A percentile compares a stretch with the other conserved stretches of the same genome.
These are phyloP conservation scores for Gracilinanus agilis DNA, from an alignment of 2,113 vertebrate genomes.

Conservation along the genomic window DNA sequence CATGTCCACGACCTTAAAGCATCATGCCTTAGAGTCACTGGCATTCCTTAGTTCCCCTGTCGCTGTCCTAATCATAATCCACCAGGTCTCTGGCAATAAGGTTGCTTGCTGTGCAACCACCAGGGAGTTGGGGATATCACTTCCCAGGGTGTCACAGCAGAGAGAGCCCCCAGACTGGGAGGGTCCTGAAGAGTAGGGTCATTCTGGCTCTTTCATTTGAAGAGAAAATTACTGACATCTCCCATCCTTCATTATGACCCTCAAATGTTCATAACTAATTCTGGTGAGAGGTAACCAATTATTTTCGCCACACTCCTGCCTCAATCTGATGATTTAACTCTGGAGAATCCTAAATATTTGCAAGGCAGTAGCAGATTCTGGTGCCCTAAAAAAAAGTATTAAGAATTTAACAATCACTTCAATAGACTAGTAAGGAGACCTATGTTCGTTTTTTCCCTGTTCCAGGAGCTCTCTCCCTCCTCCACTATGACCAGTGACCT, in stretches of 20 bases:
- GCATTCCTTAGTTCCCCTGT: conserved; percentile 36
- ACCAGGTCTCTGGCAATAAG: background rate
- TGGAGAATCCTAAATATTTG: conserved; percentile 56
- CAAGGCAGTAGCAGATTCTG: conserved; percentile 52
- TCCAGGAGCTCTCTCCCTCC: background rate
- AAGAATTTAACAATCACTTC: conserved; percentile 66
- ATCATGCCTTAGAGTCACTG: conserved; percentile 28
- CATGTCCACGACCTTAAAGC: conserved; percentile 21
- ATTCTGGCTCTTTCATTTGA: conserved; percentile 17
- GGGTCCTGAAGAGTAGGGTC: background rate
- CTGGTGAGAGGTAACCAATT: conserved; percentile 68
- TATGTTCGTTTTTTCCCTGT: conserved; percentile 37
- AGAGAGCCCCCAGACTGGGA: background rate
- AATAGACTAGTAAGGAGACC: conserved; percentile 56
- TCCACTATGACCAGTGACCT: background rate
- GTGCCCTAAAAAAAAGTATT: conserved; percentile 56
- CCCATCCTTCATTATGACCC: conserved; percentile 48
- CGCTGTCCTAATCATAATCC: conserved; percentile 26
- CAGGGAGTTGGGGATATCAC: background rate
- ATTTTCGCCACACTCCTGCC: conserved; percentile 61
- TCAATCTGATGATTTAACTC: conserved; percentile 68
- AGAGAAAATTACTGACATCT: conserved; percentile 59
- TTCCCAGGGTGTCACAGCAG: background rate
- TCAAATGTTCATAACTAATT: conserved; percentile 69
- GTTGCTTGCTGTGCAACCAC: background rate